Conservation (phyloP, 2,113 vertebrate genomes). For the Lethenteron reissneri region DNA sequence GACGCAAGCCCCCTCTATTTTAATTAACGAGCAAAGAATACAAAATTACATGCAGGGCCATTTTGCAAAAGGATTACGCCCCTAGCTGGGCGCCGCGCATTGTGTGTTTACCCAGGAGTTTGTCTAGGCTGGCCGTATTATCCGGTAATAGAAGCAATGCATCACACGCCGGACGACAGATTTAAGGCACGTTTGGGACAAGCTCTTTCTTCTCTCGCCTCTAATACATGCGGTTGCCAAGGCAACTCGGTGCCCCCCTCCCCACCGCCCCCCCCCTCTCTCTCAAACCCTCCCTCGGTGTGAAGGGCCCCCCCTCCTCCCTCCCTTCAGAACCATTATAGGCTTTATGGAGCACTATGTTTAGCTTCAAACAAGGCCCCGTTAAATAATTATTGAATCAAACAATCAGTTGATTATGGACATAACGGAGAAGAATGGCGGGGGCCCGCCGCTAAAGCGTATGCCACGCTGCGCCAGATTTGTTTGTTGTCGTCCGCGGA, state of each 20-base stretch:
- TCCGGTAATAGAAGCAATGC: conserved; percentile 7
- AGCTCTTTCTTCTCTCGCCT: neutral
- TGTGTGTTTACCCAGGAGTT: conserved; percentile 4
- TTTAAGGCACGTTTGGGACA: conserved; percentile 5
- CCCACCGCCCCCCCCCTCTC: neutral
- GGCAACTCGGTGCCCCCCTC: neutral
- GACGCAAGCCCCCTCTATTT: too few relatives aligned
- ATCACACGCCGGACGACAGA: conserved; percentile 2
- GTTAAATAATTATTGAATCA: too few relatives aligned
- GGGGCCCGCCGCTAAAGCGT: too few relatives aligned
- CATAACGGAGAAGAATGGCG: too few relatives aligned
- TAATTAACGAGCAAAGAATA: too few relatives aligned
- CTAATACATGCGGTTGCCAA: conserved; percentile 4
- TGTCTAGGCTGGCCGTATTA: neutral
- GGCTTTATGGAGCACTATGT: too few relatives aligned
- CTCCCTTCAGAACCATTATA: neutral
- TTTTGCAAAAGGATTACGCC: too few relatives aligned
- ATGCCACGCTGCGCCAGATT: too few relatives aligned
- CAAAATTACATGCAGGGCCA: too few relatives aligned
- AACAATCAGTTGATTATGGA: too few relatives aligned
- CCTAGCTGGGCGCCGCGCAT: neutral
- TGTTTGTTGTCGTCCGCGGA: too few relatives aligned
- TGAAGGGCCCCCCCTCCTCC: neutral
- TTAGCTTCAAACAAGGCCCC: too few relatives aligned
- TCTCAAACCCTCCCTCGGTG: neutral